phyloP scores from a whole-genome alignment of 2,113 vertebrate species.

The Bos javanicus region DNA sequence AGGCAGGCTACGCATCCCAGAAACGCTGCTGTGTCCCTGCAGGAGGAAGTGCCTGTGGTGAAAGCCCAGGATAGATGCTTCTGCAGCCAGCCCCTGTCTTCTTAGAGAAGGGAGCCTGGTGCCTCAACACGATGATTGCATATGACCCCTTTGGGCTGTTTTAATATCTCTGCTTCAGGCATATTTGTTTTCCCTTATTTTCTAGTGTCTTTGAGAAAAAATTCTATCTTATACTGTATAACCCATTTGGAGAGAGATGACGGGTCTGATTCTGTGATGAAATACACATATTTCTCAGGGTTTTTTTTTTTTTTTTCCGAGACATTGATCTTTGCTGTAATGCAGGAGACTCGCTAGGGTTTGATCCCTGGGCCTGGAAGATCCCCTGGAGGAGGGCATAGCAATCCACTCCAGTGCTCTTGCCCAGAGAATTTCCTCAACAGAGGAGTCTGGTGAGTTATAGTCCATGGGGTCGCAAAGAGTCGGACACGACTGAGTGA shows the following conservation, averaged over 20 bases:
- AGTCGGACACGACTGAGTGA: background rate
- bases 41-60: accelerated
- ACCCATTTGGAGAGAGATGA: background rate
- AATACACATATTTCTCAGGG: background rate
- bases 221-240: background rate
- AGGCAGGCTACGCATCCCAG: background rate
- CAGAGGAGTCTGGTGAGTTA: background rate
- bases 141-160: background rate
- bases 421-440: background rate
- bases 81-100: accelerated
- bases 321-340: background rate
- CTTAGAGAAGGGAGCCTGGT: accelerated
- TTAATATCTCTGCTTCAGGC: background rate
- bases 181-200: background rate
- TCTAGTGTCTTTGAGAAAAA: background rate
- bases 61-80: background rate
- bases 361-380: background rate
- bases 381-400: background rate
- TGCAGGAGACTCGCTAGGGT: background rate
- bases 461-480: background rate
- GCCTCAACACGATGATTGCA: accelerated
- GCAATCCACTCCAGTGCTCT: background rate
- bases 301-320: background rate
- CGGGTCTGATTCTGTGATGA: background rate
- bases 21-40: background rate